These are phyloP conservation scores for Dipodomys stephensi DNA, from an alignment of 2,113 vertebrate species.

Conservation along the genomic window DNA sequence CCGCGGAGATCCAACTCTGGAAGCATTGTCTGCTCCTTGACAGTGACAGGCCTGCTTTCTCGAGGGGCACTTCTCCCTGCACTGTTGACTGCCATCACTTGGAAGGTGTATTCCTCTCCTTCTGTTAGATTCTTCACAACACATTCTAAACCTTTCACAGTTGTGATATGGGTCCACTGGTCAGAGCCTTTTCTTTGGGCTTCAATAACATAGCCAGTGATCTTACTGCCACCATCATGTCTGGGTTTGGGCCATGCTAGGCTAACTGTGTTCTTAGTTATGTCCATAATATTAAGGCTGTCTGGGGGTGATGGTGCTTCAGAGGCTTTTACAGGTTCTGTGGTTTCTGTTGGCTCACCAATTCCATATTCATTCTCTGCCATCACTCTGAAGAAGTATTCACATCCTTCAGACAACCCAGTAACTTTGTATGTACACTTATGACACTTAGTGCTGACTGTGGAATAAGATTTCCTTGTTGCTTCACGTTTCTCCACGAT, in stretches of 20 bases:
- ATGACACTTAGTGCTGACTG: conserved; percentile 93
- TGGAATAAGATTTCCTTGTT: conserved; percentile 96
- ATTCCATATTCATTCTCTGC: conserved; percentile 99
- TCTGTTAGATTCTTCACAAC: conserved; percentile 96
- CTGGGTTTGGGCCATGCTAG: conserved; percentile 98
- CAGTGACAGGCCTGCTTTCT: conserved; percentile 93
- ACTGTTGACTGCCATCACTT: conserved; percentile 96
- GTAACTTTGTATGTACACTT: conserved; percentile 92
- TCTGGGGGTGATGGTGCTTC: conserved; percentile 96
- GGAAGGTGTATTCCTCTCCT: conserved; percentile 97
- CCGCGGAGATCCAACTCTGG: conserved; percentile 96
- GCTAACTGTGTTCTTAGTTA: conserved; percentile 94
- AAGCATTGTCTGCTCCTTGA: conserved; percentile 93
- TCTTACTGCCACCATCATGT: conserved; percentile 96
- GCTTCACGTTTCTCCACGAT: conserved; percentile 98
- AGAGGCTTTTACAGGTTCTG: conserved; percentile 95
- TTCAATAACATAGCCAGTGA: conserved; percentile 97
- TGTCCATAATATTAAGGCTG: conserved; percentile 94
- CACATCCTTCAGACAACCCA: conserved; percentile 94
- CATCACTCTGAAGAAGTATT: conserved; percentile 98
- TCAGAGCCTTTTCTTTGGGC: conserved; percentile 96
- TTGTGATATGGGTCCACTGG: conserved; percentile 95
- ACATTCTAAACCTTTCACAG: conserved; percentile 93
- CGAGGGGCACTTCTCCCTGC: conserved; percentile 96
- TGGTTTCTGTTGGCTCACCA: conserved; percentile 95